These are phyloP conservation scores for Nephrocerus scutellatus DNA, from an alignment of 2,888 invertebrate genomes.

Conservation along the genomic window DNA sequence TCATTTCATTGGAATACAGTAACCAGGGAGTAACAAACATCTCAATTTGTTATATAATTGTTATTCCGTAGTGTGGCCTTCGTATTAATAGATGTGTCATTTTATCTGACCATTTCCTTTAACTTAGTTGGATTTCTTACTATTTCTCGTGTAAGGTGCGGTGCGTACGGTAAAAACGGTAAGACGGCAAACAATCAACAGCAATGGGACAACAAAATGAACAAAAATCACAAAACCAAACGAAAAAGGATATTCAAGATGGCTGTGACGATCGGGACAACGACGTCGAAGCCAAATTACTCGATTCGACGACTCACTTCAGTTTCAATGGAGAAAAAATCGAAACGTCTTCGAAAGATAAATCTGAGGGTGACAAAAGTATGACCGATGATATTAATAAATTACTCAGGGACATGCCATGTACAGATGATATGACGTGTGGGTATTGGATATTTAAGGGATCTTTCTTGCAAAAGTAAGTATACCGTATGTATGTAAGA, in stretches of 20 bases:
- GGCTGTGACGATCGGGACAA: constrained; percentile 16
- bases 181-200: constrained; percentile 1
- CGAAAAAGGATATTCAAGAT: constrained; percentile 12
- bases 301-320: constrained; percentile 24
- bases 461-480: constrained; percentile 54
- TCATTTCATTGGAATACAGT: constrained; percentile 28
- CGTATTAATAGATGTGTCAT: too few species aligned
- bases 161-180: background rate
- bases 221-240: too few species aligned
- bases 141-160: constrained; percentile 24
- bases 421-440: constrained; percentile 59
- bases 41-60: too few species aligned
- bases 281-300: constrained; percentile 29
- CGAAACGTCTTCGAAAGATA: constrained; percentile 24
- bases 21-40: constrained; percentile 21
- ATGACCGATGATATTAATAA: constrained; percentile 48
- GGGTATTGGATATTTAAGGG: constrained; percentile 58
- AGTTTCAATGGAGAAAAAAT: constrained; percentile 11
- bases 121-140: too few species aligned
- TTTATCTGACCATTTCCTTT: too few species aligned
- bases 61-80: too few species aligned
- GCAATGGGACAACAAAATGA: constrained; percentile 2
- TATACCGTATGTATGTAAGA: too few species aligned
- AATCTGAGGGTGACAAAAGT: constrained; percentile 35
- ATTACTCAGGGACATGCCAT: constrained; percentile 48